Evolutionary conservation across 2,113 vertebrate species (phyloP).

Genomic region (Lepus timidus): DNA sequence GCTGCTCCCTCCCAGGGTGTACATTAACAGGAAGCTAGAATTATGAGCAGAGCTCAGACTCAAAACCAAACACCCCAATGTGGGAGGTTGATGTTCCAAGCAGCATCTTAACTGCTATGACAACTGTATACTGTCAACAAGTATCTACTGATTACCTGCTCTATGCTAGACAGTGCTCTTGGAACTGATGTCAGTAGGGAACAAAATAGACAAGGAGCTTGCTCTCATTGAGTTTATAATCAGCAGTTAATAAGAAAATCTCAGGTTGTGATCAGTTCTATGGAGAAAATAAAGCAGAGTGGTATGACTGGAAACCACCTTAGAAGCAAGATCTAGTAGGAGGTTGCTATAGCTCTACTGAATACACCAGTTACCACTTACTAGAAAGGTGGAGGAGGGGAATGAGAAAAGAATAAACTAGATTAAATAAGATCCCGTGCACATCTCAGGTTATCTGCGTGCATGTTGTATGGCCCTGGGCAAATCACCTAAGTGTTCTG

Average conservation of each 20-base stretch:
- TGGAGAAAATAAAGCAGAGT: conserved; percentile 1
- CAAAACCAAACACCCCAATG: too few species aligned
- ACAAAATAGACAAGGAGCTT: neutral
- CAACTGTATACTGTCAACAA: neutral
- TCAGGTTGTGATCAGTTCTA: neutral
- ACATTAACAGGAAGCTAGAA: too few species aligned
- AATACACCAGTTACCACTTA: neutral
- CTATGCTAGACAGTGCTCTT: neutral
- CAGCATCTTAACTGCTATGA: too few species aligned
- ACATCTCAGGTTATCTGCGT: neutral
- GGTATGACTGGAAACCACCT: neutral
- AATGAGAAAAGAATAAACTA: neutral
- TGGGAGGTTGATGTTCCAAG: too few species aligned
- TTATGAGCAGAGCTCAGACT: too few species aligned
- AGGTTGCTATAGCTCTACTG: neutral
- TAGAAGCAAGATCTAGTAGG: neutral
- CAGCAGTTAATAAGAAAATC: neutral
- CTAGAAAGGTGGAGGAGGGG: neutral
- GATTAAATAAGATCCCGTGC: neutral
- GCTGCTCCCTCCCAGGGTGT: too few species aligned
- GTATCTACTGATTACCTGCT: neutral
- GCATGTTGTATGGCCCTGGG: neutral
- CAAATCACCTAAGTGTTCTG: neutral
- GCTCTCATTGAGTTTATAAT: neutral
- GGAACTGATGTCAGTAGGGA: neutral